Percentiles rank a stretch among this genome's conserved stretches.
These are phyloP conservation scores for Dynastes grantii DNA, from an alignment of 2,888 invertebrate genomes.

Conservation along the genomic window DNA sequence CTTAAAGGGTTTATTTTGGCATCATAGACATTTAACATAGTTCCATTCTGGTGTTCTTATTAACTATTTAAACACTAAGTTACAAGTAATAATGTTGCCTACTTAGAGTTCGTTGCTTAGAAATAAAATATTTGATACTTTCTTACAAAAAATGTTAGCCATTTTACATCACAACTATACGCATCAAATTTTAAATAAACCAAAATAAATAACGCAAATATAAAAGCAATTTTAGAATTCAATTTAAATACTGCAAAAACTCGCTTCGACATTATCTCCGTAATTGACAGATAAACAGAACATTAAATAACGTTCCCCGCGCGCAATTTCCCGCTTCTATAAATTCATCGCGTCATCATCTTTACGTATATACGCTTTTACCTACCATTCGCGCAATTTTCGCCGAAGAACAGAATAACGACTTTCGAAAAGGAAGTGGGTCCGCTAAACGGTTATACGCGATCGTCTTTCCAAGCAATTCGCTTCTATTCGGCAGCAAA, in stretches of 20 bases:
- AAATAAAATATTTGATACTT: too few species aligned
- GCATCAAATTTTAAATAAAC: not conserved
- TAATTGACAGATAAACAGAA: conserved; percentile 29
- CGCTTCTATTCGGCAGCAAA: conserved; percentile 52
- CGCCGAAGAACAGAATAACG: not conserved
- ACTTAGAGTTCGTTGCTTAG: too few species aligned
- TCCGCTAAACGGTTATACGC: conserved; percentile 22
- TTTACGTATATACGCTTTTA: not conserved
- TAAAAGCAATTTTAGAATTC: conserved; percentile 6
- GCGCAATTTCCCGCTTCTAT: conserved; percentile 8
- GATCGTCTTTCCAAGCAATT: conserved; percentile 34
- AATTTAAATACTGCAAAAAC: not conserved
- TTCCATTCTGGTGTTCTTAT: too few species aligned
- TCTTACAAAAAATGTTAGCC: too few species aligned
- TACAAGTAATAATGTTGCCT: too few species aligned
- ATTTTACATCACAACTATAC: not conserved
- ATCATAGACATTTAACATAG: too few species aligned
- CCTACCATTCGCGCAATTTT: conserved; percentile 32
- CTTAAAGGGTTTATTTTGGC: too few species aligned
- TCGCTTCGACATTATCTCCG: not conserved
- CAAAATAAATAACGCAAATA: not conserved
- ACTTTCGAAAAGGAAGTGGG: conserved; percentile 33
- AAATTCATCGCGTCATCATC: conserved; percentile 36
- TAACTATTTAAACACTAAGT: too few species aligned
- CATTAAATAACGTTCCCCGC: conserved; percentile 34